Percentiles rank a stretch among this genome's conserved stretches.
Conservation (phyloP, 2,888 invertebrate genomes). For the Latrodectus elegans region DNA sequence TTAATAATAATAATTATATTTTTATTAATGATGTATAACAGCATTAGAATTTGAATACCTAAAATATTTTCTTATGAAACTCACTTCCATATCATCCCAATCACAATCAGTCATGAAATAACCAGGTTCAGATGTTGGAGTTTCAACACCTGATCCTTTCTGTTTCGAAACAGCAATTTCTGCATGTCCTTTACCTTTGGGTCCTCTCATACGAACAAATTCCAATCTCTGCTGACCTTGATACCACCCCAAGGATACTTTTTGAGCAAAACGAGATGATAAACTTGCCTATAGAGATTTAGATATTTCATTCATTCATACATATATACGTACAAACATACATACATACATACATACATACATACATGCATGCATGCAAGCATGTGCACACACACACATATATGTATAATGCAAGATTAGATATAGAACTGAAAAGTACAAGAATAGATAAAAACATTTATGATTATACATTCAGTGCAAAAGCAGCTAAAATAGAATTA, state of each 20-base stretch:
- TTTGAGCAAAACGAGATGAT: constrained; percentile 94
- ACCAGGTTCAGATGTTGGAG: constrained; percentile 93
- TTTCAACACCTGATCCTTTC: constrained; percentile 92
- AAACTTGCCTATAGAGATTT: constrained; percentile 84
- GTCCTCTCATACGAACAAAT: constrained; percentile 98
- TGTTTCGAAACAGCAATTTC: constrained; percentile 98
- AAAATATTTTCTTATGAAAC: background rate
- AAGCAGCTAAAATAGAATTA: no score
- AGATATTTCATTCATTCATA: background rate
- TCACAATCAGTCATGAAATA: constrained; percentile 86
- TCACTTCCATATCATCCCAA: constrained; percentile 81
- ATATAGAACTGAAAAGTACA: no score
- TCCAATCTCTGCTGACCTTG: constrained; percentile 86
- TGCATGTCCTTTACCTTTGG: constrained; percentile 95
- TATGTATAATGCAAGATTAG: no score
- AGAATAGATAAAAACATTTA: no score
- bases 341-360: no score
- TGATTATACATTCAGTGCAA: no score
- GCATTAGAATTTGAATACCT: no score
- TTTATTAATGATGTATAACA: no score
- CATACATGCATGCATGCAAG: no score
- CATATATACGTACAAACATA: no score
- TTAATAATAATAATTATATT: no score
- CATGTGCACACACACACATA: no score
- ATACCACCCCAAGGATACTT: constrained; percentile 90